Evolutionary conservation across 2,797 vertebrate genomes (phyloP), one percentile per base, ranked within the genome.

Genomic region (Cuniculus paca): DNA sequence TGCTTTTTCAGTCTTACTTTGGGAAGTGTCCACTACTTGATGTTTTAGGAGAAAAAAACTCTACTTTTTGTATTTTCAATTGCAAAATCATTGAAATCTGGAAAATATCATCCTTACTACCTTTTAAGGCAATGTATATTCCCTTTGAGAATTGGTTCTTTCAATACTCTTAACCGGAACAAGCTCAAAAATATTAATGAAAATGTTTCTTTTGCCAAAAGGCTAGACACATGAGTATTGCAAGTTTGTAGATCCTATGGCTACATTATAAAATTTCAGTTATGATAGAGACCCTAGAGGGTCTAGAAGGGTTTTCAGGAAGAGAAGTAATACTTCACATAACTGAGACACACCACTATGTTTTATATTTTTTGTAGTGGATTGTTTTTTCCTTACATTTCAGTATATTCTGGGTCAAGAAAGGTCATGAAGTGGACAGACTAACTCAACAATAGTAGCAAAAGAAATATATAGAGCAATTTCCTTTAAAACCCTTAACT

Each of bases 81-180:
- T 92, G 86, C 9, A 77, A 87, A 89, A 70, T 92, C 54, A 88
- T 94, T 91, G 75, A 96, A 94, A 84, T 87, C 31, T 93, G 58
- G 56, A 94, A 94, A 84, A 36, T 74, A 36, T 86, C 19, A 20
- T 95, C 65, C n/a, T 17, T 89, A 78, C 28, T 84, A 90, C 48
- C 16, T 92, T 96, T 87, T 88, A 68, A 54, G 70, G 48, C 17
- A 79, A 58, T 12, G 20, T 34, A 56, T 90, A 79, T 24, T 39
- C 28, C 12, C 13, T 81, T 88, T 78, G 39, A 88, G 48, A 78
- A 16, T 89, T 60, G 6, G 34, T 85, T 86, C 34, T 84, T 91
- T 91, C 24, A 52, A 78, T 84, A 95, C 96, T 92, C 36, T 91
- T 86, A 83, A 56, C 36, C 86, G 17, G 65, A 75, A 82, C 68